A percentile compares a stretch with the other conserved stretches of the same genome.
Conservation (phyloP, 2,888 invertebrate species). For the Allacma fusca region DNA sequence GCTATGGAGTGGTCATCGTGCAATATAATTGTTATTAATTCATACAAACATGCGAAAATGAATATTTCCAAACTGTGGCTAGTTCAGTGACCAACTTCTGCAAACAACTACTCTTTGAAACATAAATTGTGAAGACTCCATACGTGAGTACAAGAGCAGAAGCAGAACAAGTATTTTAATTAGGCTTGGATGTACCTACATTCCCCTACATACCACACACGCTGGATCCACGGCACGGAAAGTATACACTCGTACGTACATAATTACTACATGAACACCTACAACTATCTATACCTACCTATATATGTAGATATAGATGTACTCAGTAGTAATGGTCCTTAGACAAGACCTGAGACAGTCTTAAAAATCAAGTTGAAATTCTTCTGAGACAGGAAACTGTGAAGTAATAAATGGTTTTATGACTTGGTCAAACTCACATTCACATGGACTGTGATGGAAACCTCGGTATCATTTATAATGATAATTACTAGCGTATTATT, state of each 20-base stretch:
- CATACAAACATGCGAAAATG: neutral
- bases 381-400: conserved; percentile 32
- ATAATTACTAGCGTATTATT: neutral
- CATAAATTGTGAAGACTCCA: conserved; percentile 1
- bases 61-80: neutral
- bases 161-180: conserved; percentile 11
- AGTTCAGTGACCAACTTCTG: conserved; percentile 37
- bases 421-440: conserved; percentile 23
- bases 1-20: neutral
- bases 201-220: neutral
- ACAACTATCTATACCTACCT: no score
- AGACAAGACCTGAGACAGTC: neutral
- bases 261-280: no score
- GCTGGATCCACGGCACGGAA: no score
- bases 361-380: neutral
- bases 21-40: neutral
- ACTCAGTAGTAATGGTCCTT: no score
- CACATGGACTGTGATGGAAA: conserved; percentile 13
- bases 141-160: neutral
- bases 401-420: conserved; percentile 42
- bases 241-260: no score
- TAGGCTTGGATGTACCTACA: neutral
- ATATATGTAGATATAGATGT: no score
- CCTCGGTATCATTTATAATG: neutral
- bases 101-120: neutral